Percentiles rank a stretch among this genome's conserved stretches.
phyloP scores from a whole-genome alignment of 1,140 invertebrate species.

The Triops longicaudatus region DNA sequence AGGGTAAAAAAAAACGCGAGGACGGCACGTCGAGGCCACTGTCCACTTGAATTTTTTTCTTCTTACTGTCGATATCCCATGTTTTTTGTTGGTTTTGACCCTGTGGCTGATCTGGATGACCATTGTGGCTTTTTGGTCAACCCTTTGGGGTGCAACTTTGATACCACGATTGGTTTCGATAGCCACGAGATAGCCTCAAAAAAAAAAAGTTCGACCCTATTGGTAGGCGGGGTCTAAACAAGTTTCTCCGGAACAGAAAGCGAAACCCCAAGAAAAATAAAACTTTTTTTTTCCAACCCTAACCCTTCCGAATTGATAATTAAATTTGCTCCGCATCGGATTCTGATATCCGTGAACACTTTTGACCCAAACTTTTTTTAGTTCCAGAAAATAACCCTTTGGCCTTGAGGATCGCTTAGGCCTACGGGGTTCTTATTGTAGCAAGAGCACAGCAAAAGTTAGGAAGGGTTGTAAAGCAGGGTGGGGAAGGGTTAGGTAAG shows the following conservation, averaged over 20 bases:
- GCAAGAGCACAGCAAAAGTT: background rate
- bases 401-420: background rate
- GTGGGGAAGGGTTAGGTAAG: background rate
- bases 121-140: conserved; percentile 15
- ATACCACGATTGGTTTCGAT: background rate
- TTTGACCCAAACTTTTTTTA: background rate
- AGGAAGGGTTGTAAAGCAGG: background rate
- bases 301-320: conserved; percentile 7
- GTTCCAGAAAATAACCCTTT: background rate
- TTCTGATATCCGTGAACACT: background rate
- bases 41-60: conserved; percentile 1
- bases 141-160: conserved; percentile 5
- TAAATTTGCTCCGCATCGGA: conserved; percentile 4
- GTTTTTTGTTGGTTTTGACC: conserved; percentile 15
- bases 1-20: no score
- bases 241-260: background rate
- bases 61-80: conserved; percentile 6
- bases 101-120: conserved; percentile 3
- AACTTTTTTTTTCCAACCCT: background rate
- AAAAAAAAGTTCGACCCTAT: background rate
- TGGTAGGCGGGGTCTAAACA: background rate
- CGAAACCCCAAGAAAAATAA: background rate
- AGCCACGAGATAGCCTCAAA: background rate
- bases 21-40: background rate
- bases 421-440: background rate